A percentile compares a stretch with the other conserved stretches of the same genome.
Conservation (phyloP, 2,888 invertebrate genomes). For the Dusona sp. region DNA sequence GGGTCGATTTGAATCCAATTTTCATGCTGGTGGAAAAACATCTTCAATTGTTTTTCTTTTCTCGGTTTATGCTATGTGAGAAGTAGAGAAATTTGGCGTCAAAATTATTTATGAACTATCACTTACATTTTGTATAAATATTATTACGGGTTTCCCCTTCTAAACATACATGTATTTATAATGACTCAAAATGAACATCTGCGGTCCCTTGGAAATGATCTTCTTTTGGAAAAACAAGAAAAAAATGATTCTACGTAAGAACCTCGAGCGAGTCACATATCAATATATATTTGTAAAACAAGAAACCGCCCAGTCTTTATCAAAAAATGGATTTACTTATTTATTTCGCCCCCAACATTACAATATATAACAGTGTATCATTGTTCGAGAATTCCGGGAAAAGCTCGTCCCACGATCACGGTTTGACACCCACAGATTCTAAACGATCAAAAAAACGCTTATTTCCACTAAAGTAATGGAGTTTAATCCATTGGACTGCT, state of each 20-base stretch:
- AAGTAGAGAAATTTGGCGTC: neutral
- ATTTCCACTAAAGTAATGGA: constrained; percentile 30
- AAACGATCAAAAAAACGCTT: neutral
- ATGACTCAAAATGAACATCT: no score
- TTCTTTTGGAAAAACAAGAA: no score
- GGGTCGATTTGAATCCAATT: neutral
- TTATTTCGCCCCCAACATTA: no score
- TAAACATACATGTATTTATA: no score
- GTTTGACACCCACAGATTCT: constrained; percentile 35
- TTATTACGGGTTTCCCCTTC: no score
- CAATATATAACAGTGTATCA: neutral
- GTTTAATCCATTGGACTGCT: constrained; percentile 46
- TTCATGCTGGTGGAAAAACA: neutral
- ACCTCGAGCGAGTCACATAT: no score
- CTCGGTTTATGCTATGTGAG: neutral
- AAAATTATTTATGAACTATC: neutral
- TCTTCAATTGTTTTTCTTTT: constrained; percentile 4
- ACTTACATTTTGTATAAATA: neutral
- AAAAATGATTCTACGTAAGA: no score
- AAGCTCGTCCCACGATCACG: neutral
- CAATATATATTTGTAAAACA: no score
- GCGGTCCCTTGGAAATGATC: no score
- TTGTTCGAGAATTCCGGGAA: constrained; percentile 9
- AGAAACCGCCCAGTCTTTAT: no score
- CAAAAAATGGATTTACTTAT: no score